These are phyloP conservation scores for Brenthis daphne DNA, from an alignment of 2,888 invertebrate genomes.

Conservation along the genomic window DNA sequence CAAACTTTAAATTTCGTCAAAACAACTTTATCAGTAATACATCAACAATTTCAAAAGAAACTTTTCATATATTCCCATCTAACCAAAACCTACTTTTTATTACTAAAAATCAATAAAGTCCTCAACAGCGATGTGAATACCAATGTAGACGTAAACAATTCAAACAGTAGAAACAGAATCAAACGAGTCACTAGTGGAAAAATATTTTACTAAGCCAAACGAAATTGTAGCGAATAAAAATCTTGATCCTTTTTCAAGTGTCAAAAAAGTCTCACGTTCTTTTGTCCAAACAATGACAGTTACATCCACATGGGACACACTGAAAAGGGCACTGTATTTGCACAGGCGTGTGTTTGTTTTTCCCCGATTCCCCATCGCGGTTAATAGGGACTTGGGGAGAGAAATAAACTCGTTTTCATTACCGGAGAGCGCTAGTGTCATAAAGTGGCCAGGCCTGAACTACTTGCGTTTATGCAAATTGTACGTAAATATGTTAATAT, in stretches of 20 bases:
- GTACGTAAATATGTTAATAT: conserved; percentile 42
- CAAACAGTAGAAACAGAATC: conserved; percentile 16
- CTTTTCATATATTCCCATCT: background rate
- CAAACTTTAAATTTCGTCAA: too few species aligned
- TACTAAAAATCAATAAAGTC: background rate
- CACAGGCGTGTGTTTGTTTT: conserved; percentile 58
- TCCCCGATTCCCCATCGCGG: conserved; percentile 55
- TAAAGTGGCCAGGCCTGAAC: conserved; percentile 47
- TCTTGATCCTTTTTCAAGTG: conserved; percentile 43
- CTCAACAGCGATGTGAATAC: conserved; percentile 9
- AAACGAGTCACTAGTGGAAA: conserved; percentile 25
- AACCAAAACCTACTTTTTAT: background rate
- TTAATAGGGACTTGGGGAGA: conserved; percentile 45
- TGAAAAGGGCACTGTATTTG: conserved; percentile 61
- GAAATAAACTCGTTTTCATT: conserved; percentile 48
- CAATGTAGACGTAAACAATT: background rate
- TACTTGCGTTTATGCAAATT: conserved; percentile 48
- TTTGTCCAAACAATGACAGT: conserved; percentile 56
- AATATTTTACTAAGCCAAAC: conserved; percentile 26
- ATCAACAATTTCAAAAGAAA: background rate
- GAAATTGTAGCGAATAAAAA: conserved; percentile 39
- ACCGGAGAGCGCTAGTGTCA: conserved; percentile 51
- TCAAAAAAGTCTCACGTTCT: conserved; percentile 43
- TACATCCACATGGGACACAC: conserved; percentile 51
- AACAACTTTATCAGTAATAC: too few species aligned